Percentiles rank a stretch among this genome's conserved stretches.
Evolutionary conservation across 2,888 invertebrate species (phyloP).

Genomic region (Andricus quercusramuli): DNA sequence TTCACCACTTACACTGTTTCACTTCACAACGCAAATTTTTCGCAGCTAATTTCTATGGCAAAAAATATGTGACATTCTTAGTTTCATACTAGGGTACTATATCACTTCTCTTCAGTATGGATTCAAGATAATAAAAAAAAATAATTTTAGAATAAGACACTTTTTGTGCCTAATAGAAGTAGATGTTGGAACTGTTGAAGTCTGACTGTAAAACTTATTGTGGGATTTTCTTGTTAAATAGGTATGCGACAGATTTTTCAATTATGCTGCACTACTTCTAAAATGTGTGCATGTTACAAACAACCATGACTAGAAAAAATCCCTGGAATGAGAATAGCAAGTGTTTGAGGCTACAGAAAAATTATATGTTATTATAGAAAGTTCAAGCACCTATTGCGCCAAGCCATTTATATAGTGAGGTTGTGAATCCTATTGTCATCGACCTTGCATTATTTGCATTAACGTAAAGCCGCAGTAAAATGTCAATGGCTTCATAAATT

Average conservation of each 20-base stretch:
- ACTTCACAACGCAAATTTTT: too few species aligned
- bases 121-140: too few species aligned
- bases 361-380: not conserved
- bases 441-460: not conserved
- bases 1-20: too few species aligned
- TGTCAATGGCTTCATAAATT: not conserved
- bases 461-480: not conserved
- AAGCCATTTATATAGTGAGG: not conserved
- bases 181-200: not conserved
- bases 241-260: not conserved
- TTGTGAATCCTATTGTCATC: not conserved
- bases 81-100: too few species aligned
- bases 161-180: not conserved
- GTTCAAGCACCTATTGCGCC: conserved; percentile 7
- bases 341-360: not conserved
- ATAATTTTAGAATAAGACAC: not conserved
- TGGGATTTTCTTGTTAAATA: not conserved
- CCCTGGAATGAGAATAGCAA: not conserved
- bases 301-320: too few species aligned
- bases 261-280: not conserved
- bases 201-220: not conserved
- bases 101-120: too few species aligned
- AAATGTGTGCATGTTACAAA: not conserved
- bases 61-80: too few species aligned
- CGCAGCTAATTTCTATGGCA: too few species aligned